A percentile compares a stretch with the other conserved stretches of the same genome.
These are phyloP conservation scores for Brachyhypopomus occidentalis DNA, from an alignment of 2,113 vertebrate genomes.

Conservation along the genomic window DNA sequence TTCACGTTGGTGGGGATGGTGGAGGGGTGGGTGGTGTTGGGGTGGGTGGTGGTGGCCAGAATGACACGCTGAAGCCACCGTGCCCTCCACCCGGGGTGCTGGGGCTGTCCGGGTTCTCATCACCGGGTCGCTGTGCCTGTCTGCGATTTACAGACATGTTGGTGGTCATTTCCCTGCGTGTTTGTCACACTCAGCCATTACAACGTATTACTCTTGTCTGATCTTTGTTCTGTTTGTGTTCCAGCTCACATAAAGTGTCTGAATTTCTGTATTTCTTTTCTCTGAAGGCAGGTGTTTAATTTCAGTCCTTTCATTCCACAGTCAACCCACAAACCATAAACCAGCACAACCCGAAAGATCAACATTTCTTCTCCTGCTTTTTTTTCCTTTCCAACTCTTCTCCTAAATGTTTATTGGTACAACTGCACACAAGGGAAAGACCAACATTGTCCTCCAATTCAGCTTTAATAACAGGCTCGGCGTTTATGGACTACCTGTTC, in stretches of 20 bases:
- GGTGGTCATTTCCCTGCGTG: slow-evolving; percentile 23
- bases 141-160: slow-evolving; percentile 49
- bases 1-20: not conserved
- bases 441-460: slow-evolving; percentile 51
- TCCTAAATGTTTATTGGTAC: slow-evolving; percentile 48
- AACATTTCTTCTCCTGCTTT: slow-evolving; percentile 47
- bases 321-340: slow-evolving; percentile 65
- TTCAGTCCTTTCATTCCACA: slow-evolving; percentile 52
- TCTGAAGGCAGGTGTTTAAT: slow-evolving; percentile 56
- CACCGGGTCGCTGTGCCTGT: slow-evolving; percentile 37
- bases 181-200: slow-evolving; percentile 38
- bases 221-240: slow-evolving; percentile 43
- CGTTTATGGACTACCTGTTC: slow-evolving; percentile 50
- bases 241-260: slow-evolving; percentile 50
- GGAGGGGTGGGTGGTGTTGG: not conserved
- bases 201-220: slow-evolving; percentile 49
- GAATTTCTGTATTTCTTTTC: slow-evolving; percentile 58
- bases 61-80: slow-evolving; percentile 39
- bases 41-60: slow-evolving; percentile 20
- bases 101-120: not conserved
- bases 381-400: not conserved
- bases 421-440: slow-evolving; percentile 49
- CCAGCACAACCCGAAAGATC: slow-evolving; percentile 56
- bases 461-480: slow-evolving; percentile 56
- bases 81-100: slow-evolving; percentile 17